These are phyloP conservation scores for Latrodectus elegans DNA, from an alignment of 2,888 invertebrate species.

Conservation along the genomic window DNA sequence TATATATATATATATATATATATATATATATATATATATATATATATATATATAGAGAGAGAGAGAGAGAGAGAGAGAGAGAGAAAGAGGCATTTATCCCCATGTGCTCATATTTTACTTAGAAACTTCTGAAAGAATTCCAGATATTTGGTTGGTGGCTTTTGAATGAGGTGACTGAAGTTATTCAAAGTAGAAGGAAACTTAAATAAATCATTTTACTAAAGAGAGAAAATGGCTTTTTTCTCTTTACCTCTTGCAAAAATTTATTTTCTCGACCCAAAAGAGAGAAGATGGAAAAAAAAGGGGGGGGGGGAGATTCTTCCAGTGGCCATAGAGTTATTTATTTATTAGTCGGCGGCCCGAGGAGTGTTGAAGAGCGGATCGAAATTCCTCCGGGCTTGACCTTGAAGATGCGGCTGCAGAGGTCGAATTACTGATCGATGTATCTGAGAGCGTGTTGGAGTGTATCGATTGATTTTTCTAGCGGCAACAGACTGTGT, in stretches of 20 bases:
- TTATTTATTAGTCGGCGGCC: conserved; percentile 21
- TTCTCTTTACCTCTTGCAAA: background rate
- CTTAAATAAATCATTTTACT: background rate
- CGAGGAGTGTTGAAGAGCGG: background rate
- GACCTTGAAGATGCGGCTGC: conserved; percentile 48
- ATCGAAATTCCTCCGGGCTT: conserved; percentile 51
- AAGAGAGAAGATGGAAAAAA: background rate
- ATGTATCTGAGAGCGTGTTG: too few relatives aligned
- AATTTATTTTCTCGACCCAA: background rate
- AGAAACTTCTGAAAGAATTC: too few relatives aligned
- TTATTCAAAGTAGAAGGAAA: background rate
- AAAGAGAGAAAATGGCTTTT: background rate
- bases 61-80: too few relatives aligned
- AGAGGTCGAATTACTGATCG: conserved; percentile 33
- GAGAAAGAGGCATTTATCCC: too few relatives aligned
- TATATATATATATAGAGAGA: too few relatives aligned
- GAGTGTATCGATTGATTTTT: too few relatives aligned
- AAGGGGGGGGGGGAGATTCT: background rate
- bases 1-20: too few relatives aligned
- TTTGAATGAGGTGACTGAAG: background rate
- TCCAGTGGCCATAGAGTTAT: background rate
- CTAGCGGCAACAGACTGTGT: too few relatives aligned
- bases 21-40: too few relatives aligned
- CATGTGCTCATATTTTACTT: too few relatives aligned
- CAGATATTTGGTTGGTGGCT: background rate